Conservation (phyloP, 2,113 vertebrate species). For the Thamnaconus septentrionalis region DNA sequence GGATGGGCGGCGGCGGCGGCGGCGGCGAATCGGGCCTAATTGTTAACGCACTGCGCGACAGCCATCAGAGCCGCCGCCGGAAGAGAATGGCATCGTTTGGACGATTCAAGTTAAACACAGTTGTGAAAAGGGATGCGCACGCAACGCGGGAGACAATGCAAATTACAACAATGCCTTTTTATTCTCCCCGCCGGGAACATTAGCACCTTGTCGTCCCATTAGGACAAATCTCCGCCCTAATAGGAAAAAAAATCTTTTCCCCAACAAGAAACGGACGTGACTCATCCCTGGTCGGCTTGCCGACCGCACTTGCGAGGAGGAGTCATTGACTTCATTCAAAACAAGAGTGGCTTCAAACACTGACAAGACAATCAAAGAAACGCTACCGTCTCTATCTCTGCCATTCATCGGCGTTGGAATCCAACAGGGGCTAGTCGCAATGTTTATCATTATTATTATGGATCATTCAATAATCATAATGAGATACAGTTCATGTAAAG, state of each 20-base stretch:
- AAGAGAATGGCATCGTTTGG: conserved; percentile 5
- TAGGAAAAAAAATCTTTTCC: background rate
- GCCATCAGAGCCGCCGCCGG: conserved; percentile 6
- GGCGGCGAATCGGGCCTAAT: background rate
- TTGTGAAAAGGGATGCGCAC: conserved; percentile 3
- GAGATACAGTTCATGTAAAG: no score
- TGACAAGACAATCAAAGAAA: conserved; percentile 36
- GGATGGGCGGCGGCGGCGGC: background rate
- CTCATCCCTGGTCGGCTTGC: conserved; percentile 34
- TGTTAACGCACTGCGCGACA: conserved; percentile 10
- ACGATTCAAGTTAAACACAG: conserved; percentile 14
- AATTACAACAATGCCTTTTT: conserved; percentile 19
- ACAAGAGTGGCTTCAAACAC: conserved; percentile 32
- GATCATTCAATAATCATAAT: no score
- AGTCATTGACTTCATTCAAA: conserved; percentile 33
- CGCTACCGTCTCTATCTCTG: conserved; percentile 3
- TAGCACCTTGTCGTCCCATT: no score
- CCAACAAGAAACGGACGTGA: conserved; percentile 19
- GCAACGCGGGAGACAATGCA: conserved; percentile 6
- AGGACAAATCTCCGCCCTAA: conserved; percentile 6
- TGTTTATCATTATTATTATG: no score
- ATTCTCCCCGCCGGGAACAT: background rate
- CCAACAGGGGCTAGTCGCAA: background rate
- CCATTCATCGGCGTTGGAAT: conserved; percentile 5
- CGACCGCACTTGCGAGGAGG: conserved; percentile 25